Evolutionary conservation across 2,113 vertebrate genomes (phyloP).

Genomic region (human): GRCh38 chr11:107753001-107753500

Average conservation of each 20-base stretch:
- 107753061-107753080: neutral
- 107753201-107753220: conserved; percentile 36
- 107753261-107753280: neutral
- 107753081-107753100: neutral
- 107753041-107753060: conserved; percentile 59
- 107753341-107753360: conserved; percentile 31
- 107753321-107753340: conserved; percentile 45
- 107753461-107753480: conserved; percentile 32
- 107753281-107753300: neutral
- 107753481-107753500: conserved; percentile 50
- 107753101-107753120: conserved; percentile 55
- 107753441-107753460: neutral
- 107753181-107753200: conserved; percentile 43
- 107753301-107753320: neutral
- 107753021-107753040: conserved; percentile 22
- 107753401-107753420: neutral
- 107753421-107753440: neutral
- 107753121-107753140: conserved; percentile 68
- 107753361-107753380: conserved; percentile 38
- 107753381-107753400: neutral
- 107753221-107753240: conserved; percentile 41
- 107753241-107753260: neutral
- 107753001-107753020: neutral
- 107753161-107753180: conserved; percentile 71
- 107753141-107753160: conserved; percentile 63